Base-by-base conservation (phyloP, 2,113 vertebrate genomes). In the Fulmarus glacialis region DNA sequence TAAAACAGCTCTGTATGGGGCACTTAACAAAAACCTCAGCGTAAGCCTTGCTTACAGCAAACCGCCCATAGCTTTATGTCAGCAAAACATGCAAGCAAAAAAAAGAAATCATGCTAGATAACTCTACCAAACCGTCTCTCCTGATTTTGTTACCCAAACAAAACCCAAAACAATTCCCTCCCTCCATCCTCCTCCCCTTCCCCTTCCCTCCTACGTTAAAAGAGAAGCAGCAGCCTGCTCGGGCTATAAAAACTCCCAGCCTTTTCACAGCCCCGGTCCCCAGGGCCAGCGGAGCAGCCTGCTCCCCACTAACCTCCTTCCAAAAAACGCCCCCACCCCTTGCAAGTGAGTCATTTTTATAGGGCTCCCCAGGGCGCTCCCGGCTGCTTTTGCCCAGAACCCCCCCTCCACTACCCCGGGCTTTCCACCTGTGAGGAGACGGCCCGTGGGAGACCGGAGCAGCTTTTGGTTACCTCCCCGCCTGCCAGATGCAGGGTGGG, bases 401-500 rank as follows among this genome's bases (percentile, higher is more conserved):
- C 72, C 58, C 84, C 67, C 14, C 27, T 48, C 34, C 2, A 0
- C 62, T 82, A 47, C 62, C 62, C 62, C 1, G 1, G 38, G 70
- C 53, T 87, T 86, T 80, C 95, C 96, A 97, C 96, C 94, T 96
- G 93, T 90, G 84, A 93, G 82, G 74, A 82, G 62, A 73, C 55
- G 84, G 59, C 59, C 72, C 77, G 0, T 0, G 5, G 74, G 82
- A 87, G 70, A 34, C 10, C 1, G 0, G n/a, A 70, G 74, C 50
- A 80, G 74, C n/a, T 67, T 83, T 93, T 0, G 2, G 74, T 81
- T 72, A 85, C 93, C 79, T 96, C 94, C 84, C 72, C 0, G 30
- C 63, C 74, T 88, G 86, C 91, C 97, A 97, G 95, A 81, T 97
- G 96, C 55, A 96, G 96, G 97, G 96, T 94, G 97, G 81, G 50